Evolutionary conservation across 2,113 vertebrate genomes (phyloP), one percentile per base, ranked within the genome.

Genomic region (Albula goreensis): DNA sequence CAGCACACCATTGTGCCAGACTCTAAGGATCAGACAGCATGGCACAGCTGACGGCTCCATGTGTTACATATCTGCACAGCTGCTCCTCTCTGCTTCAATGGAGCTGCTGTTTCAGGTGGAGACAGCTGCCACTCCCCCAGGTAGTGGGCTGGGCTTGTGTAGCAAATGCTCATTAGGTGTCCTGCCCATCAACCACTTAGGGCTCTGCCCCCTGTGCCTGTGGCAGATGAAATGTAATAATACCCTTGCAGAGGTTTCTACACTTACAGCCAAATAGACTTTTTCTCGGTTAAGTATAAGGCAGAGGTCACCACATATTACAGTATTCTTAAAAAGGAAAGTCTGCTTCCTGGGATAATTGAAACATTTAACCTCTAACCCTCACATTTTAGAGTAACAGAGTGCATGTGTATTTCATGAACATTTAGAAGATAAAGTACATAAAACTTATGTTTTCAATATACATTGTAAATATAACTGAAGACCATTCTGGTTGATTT

Each of bases 41-140:
- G 88, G 92, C 91, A 88, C 97, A 98, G 95, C 96, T 97, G 97
- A 95, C 90, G 87, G 60, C 88, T 89, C 92, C 96, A 96, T 96
- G 95, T 97, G 96, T 94, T 91, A 22, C 0, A 57, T 90, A 88
- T 83, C 51, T 82, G 78, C 92, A 91, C 97, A 98, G 96, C 97
- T 97, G 97, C 90, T 86, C 85, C 78, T 57, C 49, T 92, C 83
- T 74, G 56, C 22, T 89, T 96, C 94, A 93, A 90, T 94, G 89
- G 81, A 84, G 85, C 92, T 92, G 93, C 95, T 97, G 93, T 97
- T 95, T 92, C 95, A 96, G 95, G 94, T 95, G 92, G 89, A 80
- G 89, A 91, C 96, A 97, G 96, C 95, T 97, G 96, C 90, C 90
- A 82, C 66, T 63, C 89, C 89, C 86, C 92, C 95, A 96, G 96